A percentile compares a stretch with the other conserved stretches of the same genome.
phyloP scores from a whole-genome alignment of 2,113 vertebrate genomes.

The Rostratula benghalensis region DNA sequence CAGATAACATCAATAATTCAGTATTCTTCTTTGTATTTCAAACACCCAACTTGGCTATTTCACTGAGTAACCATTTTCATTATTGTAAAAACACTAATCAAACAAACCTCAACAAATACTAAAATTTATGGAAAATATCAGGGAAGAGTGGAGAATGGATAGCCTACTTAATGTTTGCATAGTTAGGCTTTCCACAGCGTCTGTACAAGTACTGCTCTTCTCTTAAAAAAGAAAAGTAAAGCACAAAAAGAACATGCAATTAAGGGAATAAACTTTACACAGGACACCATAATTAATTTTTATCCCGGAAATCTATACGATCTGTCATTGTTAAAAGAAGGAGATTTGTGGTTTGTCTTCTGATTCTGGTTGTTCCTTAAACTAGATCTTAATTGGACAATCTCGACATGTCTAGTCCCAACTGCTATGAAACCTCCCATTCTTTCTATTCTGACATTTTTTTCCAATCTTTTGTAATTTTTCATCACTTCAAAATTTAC shows the following conservation, averaged over 20 bases:
- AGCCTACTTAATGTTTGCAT: background rate
- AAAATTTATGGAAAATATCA: background rate
- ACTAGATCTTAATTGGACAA: background rate
- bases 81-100: background rate
- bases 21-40: background rate
- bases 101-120: background rate
- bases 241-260: background rate
- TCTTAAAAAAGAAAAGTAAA: background rate
- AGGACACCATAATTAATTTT: background rate
- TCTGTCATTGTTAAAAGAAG: background rate
- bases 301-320: background rate
- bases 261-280: background rate
- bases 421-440: background rate
- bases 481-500: background rate
- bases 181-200: background rate
- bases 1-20: background rate
- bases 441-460: background rate
- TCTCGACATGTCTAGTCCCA: background rate
- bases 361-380: background rate
- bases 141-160: background rate
- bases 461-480: background rate
- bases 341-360: background rate
- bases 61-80: background rate
- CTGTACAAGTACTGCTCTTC: background rate
- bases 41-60: background rate